A percentile compares a stretch with the other conserved stretches of the same genome.
Evolutionary conservation across 64 coral and sea anemone species (phyloP).

Genomic region (Cladopsammia gracilis): DNA sequence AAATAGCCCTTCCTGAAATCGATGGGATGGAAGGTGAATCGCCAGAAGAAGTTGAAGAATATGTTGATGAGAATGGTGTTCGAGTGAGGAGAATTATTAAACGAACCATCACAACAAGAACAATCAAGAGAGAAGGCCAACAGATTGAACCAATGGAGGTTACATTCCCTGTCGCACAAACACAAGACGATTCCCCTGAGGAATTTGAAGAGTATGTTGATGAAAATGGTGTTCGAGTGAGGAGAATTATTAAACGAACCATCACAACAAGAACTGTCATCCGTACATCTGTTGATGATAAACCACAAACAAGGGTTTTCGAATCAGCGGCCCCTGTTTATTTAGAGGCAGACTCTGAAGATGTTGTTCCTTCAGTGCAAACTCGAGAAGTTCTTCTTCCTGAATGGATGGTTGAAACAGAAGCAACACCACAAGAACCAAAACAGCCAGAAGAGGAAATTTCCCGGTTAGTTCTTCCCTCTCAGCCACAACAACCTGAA

Average conservation of each 20-base stretch:
- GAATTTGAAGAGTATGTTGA: no score
- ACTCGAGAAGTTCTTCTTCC: constrained; percentile 7
- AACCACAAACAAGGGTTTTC: background rate
- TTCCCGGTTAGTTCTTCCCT: background rate
- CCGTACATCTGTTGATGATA: background rate
- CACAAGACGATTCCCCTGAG: background rate
- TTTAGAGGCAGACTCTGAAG: background rate
- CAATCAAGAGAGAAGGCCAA: no score
- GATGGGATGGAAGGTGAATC: no score
- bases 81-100: constrained; percentile 39
- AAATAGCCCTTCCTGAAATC: no score
- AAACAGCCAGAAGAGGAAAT: background rate
- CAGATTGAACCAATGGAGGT: no score
- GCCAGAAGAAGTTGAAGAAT: background rate
- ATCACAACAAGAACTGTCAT: constrained; percentile 38
- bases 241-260: constrained; percentile 27
- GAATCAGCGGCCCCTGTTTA: constrained; percentile 34
- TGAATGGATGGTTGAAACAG: constrained; percentile 11
- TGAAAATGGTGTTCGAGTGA: constrained; percentile 64
- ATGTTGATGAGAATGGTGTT: constrained; percentile 74
- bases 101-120: no score
- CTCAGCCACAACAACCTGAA: background rate
- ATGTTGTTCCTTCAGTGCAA: constrained; percentile 24
- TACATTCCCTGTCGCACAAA: no score
- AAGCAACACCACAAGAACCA: background rate